These are phyloP conservation scores for Cephus rjabovi DNA, from an alignment of 2,888 invertebrate species.

Conservation along the genomic window DNA sequence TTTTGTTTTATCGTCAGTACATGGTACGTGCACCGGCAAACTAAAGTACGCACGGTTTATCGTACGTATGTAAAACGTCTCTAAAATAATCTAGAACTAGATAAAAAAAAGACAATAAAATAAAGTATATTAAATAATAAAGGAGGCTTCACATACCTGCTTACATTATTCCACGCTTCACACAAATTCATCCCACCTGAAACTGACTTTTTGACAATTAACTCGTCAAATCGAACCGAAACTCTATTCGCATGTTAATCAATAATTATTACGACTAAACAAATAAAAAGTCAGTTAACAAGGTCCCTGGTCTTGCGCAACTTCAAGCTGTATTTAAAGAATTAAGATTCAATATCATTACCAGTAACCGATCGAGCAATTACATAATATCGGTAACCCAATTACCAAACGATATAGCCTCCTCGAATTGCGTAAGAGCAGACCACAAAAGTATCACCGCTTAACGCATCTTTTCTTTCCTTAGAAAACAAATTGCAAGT, in stretches of 20 bases:
- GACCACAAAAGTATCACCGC: neutral
- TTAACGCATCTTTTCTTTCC: neutral
- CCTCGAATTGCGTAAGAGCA: neutral
- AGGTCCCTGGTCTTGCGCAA: neutral
- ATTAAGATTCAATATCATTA: too few relatives aligned
- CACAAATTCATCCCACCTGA: neutral
- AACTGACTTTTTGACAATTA: constrained; percentile 5
- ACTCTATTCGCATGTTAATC: neutral
- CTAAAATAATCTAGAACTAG: neutral
- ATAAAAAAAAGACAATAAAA: neutral
- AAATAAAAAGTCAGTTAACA: constrained; percentile 3
- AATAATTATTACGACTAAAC: neutral
- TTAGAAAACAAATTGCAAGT: neutral
- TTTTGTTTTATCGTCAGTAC: neutral
- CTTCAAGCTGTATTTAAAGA: neutral
- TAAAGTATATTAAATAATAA: neutral
- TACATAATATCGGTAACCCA: neutral
- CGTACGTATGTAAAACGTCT: neutral
- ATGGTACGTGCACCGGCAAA: neutral
- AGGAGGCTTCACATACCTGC: neutral
- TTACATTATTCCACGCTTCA: constrained; percentile 4
- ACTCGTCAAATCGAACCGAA: neutral
- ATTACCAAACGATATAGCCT: neutral
- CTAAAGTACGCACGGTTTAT: neutral
- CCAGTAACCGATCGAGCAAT: too few relatives aligned